A percentile compares a stretch with the other conserved stretches of the same genome.
These are phyloP conservation scores for Choloepus hoffmanni DNA, from an alignment of 2,113 vertebrate species.

Conservation along the genomic window DNA sequence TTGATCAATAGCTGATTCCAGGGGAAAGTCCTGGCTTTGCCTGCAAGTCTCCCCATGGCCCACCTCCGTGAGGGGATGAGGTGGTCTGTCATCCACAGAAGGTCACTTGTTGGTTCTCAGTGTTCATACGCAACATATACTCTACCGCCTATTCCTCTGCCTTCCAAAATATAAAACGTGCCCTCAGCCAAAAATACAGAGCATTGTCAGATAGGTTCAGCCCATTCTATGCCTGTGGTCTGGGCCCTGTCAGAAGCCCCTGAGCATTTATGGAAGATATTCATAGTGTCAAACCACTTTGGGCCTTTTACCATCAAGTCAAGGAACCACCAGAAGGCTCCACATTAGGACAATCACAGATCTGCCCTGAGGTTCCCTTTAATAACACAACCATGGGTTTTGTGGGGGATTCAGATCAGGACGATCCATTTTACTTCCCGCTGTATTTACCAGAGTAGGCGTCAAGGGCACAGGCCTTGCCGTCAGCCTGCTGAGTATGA, in stretches of 20 bases:
- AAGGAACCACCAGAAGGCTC: not conserved
- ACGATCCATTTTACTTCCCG: not conserved
- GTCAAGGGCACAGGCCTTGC: not conserved
- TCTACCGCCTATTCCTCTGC: not conserved
- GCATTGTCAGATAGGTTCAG: not conserved
- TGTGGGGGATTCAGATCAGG: not conserved
- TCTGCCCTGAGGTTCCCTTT: not conserved
- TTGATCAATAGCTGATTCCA: not conserved
- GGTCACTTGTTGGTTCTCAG: not conserved
- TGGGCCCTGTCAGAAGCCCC: not conserved
- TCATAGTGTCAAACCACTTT: not conserved
- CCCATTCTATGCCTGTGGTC: not conserved
- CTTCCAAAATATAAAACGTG: constrained; percentile 2
- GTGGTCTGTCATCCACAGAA: not conserved
- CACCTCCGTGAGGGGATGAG: not conserved
- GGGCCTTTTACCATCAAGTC: not conserved
- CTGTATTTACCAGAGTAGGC: not conserved
- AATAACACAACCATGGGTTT: not conserved
- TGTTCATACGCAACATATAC: not conserved
- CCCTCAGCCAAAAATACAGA: not conserved
- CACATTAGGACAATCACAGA: not conserved
- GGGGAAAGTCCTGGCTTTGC: not conserved
- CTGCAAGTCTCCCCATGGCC: not conserved
- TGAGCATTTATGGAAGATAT: not conserved
- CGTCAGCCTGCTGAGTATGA: not conserved